Base-by-base conservation (phyloP, 2,113 vertebrate genomes). In the Eulemur rufifrons region DNA sequence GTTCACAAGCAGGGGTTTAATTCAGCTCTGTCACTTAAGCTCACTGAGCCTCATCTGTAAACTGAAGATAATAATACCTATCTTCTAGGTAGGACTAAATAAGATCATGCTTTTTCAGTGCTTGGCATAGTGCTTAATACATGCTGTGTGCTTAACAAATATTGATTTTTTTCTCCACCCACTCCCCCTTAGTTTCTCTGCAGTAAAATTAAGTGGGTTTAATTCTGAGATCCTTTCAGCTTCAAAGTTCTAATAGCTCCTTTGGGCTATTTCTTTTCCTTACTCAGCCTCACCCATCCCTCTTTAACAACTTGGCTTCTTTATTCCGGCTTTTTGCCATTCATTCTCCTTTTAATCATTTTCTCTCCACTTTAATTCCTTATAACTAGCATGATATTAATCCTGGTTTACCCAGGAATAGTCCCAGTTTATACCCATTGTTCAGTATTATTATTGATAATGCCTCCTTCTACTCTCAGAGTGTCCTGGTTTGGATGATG, bases 191-290 rank as follows among this genome's bases (percentile, higher is more conserved):
- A 32, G 11, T 76, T 93, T 95, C 59, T 88, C 14, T n/a, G 68
- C 1, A 64, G 56, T 68, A 73, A 78, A 88, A 78, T 86, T 84
- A 68, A 76, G 34, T 86, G 59, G 23, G 13, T n/a, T 89, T 81
- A 78, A 84, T 94, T 95, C 80, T 83, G 86, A 86, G 10, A 68
- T 92, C 8, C 12, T 93, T 96, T 8, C 8, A 73, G 7, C 32
- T 93, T 94, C 29, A n/a, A 64, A 45, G 52, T 83, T 94, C 50
- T 80, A 45, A 69, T 45, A 54, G 32, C 7, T 47, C 20, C 5
- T 91, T 94, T 89, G 52, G 73, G 5, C 20, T 34, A 11, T 47
- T 85, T 89, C 10, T 50, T 84, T 34, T 85, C 56, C 56, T 76
- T 64, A 13, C 5, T 77, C 15, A 73, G 8, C 45, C 27, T 89